These are phyloP conservation scores for Apodemus agrarius DNA, from an alignment of 2,797 vertebrate genomes.

Conservation along the genomic window DNA sequence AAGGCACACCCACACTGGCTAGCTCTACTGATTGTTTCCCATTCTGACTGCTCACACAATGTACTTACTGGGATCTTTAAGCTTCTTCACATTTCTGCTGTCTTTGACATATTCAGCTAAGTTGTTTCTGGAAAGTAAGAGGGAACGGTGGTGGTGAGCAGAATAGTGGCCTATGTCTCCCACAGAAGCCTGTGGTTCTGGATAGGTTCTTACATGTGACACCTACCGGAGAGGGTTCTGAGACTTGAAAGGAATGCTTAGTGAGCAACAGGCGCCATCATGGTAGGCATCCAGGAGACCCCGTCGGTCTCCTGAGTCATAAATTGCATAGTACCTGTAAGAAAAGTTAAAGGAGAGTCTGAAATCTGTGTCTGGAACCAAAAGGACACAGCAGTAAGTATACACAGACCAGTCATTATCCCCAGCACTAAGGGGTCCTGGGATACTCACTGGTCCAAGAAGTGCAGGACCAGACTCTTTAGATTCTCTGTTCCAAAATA, in stretches of 20 bases:
- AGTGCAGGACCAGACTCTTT: constrained; percentile 91
- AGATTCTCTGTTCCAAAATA: constrained; percentile 93
- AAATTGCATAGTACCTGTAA: constrained; percentile 91
- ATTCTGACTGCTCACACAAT: not conserved
- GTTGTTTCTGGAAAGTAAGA: constrained; percentile 86
- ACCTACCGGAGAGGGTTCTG: constrained; percentile 91
- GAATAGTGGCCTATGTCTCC: not conserved
- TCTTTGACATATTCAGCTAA: constrained; percentile 93
- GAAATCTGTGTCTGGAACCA: not conserved
- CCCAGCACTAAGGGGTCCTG: rapidly evolving
- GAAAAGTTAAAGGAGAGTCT: not conserved
- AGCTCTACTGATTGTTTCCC: not conserved
- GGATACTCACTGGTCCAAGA: constrained; percentile 94
- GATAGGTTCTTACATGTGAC: not conserved
- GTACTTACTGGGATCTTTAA: constrained; percentile 93
- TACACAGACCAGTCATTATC: not conserved
- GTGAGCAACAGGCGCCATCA: constrained; percentile 93
- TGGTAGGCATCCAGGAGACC: constrained; percentile 94
- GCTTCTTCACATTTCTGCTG: constrained; percentile 93
- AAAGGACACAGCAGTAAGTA: not conserved
- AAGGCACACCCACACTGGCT: rapidly evolving
- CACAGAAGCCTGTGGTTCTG: not conserved
- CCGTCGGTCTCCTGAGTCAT: constrained; percentile 94
- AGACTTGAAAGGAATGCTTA: constrained; percentile 89
- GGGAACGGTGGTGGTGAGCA: not conserved